A percentile compares a stretch with the other conserved stretches of the same genome.
These are phyloP conservation scores for Eupithecia dodoneata DNA, from an alignment of 2,888 invertebrate species.

Conservation along the genomic window DNA sequence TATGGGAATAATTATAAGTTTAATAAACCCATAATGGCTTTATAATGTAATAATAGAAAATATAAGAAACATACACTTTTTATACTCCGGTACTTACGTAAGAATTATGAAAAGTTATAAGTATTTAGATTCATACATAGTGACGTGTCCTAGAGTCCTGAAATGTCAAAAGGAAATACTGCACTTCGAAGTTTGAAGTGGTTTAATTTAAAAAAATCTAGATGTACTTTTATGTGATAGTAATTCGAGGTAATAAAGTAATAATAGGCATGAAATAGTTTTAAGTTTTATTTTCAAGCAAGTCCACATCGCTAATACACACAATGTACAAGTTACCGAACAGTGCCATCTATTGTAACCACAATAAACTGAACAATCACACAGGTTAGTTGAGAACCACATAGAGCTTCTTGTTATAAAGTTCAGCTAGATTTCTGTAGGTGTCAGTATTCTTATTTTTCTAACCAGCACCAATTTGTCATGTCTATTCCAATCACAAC, in stretches of 20 bases:
- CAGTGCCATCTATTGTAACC: slow-evolving; percentile 11
- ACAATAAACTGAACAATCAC: slow-evolving; percentile 11
- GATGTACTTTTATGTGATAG: background rate
- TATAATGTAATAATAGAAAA: background rate
- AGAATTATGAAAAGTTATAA: too few species aligned
- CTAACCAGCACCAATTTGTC: slow-evolving; percentile 3
- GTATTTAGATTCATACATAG: too few species aligned
- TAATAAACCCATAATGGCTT: background rate
- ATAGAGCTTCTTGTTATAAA: background rate
- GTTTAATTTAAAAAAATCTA: too few species aligned
- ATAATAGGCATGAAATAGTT: background rate
- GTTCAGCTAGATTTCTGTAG: slow-evolving; percentile 16
- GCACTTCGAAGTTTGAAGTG: too few species aligned
- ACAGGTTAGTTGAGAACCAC: background rate
- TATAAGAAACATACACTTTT: background rate
- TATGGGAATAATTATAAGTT: background rate
- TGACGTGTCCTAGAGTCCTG: too few species aligned
- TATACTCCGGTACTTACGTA: too few species aligned
- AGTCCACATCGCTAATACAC: background rate
- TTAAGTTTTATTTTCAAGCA: background rate
- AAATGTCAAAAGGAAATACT: too few species aligned
- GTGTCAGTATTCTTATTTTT: slow-evolving; percentile 12
- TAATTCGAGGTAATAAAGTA: background rate
- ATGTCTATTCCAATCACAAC: slow-evolving; percentile 45
- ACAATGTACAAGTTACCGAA: background rate